These are phyloP conservation scores for Dichetophora obliterata DNA, from an alignment of 2,888 invertebrate species.

Conservation along the genomic window DNA sequence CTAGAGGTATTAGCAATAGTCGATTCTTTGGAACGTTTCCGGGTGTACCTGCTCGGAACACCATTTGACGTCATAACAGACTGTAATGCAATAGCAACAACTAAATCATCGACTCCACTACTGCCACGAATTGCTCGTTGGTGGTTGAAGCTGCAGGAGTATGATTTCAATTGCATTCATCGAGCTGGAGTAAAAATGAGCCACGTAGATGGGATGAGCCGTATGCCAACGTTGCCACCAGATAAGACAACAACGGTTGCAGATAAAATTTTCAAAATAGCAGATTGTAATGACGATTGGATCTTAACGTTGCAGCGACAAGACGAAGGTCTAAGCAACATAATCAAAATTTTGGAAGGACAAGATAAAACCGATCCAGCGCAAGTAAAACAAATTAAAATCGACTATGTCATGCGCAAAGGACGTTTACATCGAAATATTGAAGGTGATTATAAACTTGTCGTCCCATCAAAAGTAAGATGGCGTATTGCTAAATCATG, in stretches of 20 bases:
- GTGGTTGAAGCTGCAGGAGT: too few species aligned
- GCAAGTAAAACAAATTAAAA: neutral
- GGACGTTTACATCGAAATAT: conserved; percentile 19
- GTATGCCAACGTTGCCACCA: neutral
- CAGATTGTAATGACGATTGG: conserved; percentile 24
- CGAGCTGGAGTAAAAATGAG: too few species aligned
- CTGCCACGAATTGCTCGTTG: conserved; percentile 24
- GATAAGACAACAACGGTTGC: neutral
- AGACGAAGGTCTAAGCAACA: neutral
- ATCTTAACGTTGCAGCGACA: conserved; percentile 25
- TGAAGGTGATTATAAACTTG: too few species aligned
- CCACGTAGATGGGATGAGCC: too few species aligned
- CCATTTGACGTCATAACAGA: conserved; percentile 33
- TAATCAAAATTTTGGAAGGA: neutral
- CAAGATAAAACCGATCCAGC: too few species aligned
- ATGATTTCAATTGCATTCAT: too few species aligned
- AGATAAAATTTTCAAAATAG: conserved; percentile 10
- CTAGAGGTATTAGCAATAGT: conserved; percentile 30
- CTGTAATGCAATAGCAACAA: conserved; percentile 39
- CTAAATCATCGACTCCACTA: conserved; percentile 35
- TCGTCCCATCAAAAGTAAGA: too few species aligned
- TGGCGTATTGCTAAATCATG: conserved; percentile 44
- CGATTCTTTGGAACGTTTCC: conserved; percentile 35
- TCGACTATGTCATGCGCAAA: conserved; percentile 39
- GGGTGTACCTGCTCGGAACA: conserved; percentile 40